Evolutionary conservation across 2,113 vertebrate species (phyloP), one percentile per base, ranked within the genome.

Genomic region (Meleagris gallopavo): DNA sequence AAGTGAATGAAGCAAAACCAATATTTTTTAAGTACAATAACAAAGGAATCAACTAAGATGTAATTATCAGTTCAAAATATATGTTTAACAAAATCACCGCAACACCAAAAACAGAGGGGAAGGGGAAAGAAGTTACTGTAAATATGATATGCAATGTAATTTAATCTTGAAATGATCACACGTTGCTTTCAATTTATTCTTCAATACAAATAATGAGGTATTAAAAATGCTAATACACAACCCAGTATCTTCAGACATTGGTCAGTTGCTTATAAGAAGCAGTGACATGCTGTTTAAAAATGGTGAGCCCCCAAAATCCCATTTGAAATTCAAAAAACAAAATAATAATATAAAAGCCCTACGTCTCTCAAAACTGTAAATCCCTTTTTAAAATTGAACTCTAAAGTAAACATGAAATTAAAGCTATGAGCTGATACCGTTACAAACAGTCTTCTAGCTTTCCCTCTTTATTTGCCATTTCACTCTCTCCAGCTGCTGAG

Each of bases 1-100:
- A 96, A 79, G 34, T 64, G 72, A 92, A 77, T 71, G 88, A 83
- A 78, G 29, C 57, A 92, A 94, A 96, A 80, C 18, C 32, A 86
- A 48, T 21, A 52, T 61, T 77, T 96, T 95, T 83, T 86, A 87
- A 81, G 75, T 83, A 80, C 67, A 95, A 88, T 57, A 88, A 65
- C 34, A 82, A 94, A 90, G 43, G 52, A 43, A 93, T 69, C 72
- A 83, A 77, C 69, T 65, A 83, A 77, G 52, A 87, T 76, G 40
- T 55, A 86, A 93, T 94, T 92, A 71, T 81, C 83, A 67, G 52
- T 61, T 60, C 38, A 40, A 40, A 38, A 64, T 27, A 29, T 29
- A 75, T 72, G n/a, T 86, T 94, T 65, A 86, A 78, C 57, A 95
- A 84, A 95, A 83, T 78, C 65, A 52, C 46, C 36, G 61, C 30